Evolutionary conservation across 53 echinoderm and acorn worm species (phyloP).

Genomic region (Holothuria leucospilota): DNA sequence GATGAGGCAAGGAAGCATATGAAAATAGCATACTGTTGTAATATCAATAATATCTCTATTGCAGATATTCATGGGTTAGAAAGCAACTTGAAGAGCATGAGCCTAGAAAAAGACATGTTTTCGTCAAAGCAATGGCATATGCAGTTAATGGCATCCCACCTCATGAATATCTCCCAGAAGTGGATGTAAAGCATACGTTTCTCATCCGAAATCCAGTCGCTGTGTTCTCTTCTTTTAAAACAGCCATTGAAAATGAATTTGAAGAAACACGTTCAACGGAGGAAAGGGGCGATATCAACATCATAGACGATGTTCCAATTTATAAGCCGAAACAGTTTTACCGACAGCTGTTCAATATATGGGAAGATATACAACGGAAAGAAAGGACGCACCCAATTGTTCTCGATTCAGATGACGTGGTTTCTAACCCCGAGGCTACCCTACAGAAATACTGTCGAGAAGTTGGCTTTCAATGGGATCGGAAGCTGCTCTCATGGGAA

Average conservation of each 20-base stretch:
- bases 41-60: too few species aligned
- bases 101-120: neutral
- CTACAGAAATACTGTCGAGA: neutral
- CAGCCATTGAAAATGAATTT: neutral
- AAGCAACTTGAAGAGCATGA: neutral
- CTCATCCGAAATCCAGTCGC: neutral
- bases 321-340: constrained; percentile 1
- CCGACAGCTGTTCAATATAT: neutral
- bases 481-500: constrained; percentile 3
- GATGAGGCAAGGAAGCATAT: too few species aligned
- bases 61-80: constrained; percentile 19
- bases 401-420: neutral
- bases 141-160: neutral
- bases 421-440: neutral
- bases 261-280: neutral
- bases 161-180: neutral
- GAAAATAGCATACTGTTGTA: too few species aligned
- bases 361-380: neutral
- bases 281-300: neutral
- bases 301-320: neutral
- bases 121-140: neutral
- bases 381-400: neutral
- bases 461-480: constrained; percentile 2
- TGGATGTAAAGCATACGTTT: neutral
- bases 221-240: constrained; percentile 15